Evolutionary conservation across 1,140 invertebrate species (phyloP).

Genomic region (Neodiprion virginianus): DNA sequence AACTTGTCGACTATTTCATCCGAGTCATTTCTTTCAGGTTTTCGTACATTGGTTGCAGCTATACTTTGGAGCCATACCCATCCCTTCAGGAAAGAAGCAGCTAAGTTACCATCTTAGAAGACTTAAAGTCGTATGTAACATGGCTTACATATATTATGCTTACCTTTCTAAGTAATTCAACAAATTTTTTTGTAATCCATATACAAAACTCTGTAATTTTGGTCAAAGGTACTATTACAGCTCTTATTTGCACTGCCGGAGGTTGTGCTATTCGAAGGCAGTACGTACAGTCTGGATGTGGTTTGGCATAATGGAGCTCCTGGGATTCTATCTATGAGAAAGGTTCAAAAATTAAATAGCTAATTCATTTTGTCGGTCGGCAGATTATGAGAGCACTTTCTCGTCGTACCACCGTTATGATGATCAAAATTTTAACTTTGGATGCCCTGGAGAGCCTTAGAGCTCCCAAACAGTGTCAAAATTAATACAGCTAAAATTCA

Average conservation of each 20-base stretch:
- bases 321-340: too few species aligned
- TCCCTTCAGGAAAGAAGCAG: neutral
- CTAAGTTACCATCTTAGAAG: neutral
- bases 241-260: neutral
- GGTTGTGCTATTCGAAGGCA: neutral
- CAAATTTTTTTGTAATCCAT: constrained; percentile 37
- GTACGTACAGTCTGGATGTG: neutral
- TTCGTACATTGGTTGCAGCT: neutral
- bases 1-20: constrained; percentile 22
- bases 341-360: too few species aligned
- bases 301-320: too few species aligned
- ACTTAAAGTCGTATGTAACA: neutral
- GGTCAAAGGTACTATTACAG: constrained; percentile 21
- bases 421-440: too few species aligned
- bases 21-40: neutral
- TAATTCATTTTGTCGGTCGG: too few species aligned
- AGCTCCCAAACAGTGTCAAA: too few species aligned
- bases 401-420: too few species aligned
- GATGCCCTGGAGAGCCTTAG: too few species aligned
- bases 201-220: constrained; percentile 31
- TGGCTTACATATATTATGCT: constrained; percentile 6
- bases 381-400: too few species aligned
- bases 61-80: neutral
- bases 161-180: constrained; percentile 32
- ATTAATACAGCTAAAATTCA: too few species aligned